Evolutionary conservation across 2,797 vertebrate species (phyloP), one percentile per base, ranked within the genome.

Genomic region (Sebastes kiyomatsui): DNA sequence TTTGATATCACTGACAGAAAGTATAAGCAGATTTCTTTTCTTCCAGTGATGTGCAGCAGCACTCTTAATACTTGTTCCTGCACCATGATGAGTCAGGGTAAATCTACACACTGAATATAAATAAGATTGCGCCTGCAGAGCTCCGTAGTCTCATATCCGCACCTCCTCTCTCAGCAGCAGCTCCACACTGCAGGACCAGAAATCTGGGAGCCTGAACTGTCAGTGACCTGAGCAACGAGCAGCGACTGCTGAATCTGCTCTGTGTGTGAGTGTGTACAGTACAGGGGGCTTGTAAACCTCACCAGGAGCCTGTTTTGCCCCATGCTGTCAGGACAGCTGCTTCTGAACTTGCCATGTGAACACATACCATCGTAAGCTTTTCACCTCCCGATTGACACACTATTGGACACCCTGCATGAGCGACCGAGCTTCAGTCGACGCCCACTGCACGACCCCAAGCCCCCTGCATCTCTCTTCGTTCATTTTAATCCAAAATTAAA

Each of bases 41-140:
- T 59, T 70, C 49, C 56, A 49, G 60, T 46, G 59, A 82, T 86
- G 64, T 77, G 75, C 80, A 59, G 85, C 78, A 75, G 72, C 42
- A 58, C 28, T 81, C 67, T 86, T 88, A 88, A 90, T 88, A 75
- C 77, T 49, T 83, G 56, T 60, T 87, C 80, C 82, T 83, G 75
- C 82, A 46, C 77, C 52, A 70, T 88, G 90, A 90, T 88, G 90
- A 91, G 88, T 91, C 88, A 91, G 88, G 76, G 64, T 82, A 90
- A 94, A 91, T 89, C 88, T 81, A 89, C 83, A 87, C 60, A 81
- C 75, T 85, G 86, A 92, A 93, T 94, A 87, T 88, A 90, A 92
- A 93, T 91, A 83, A 88, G 88, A 88, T 54, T 79, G 75, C 68
- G 81, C 84, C 85, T 81, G 83, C 79, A 85, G 83, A 89, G 75